A percentile compares a stretch with the other conserved stretches of the same genome.
phyloP scores from a whole-genome alignment of 2,888 invertebrate species.

The Xestia sexstrigata region DNA sequence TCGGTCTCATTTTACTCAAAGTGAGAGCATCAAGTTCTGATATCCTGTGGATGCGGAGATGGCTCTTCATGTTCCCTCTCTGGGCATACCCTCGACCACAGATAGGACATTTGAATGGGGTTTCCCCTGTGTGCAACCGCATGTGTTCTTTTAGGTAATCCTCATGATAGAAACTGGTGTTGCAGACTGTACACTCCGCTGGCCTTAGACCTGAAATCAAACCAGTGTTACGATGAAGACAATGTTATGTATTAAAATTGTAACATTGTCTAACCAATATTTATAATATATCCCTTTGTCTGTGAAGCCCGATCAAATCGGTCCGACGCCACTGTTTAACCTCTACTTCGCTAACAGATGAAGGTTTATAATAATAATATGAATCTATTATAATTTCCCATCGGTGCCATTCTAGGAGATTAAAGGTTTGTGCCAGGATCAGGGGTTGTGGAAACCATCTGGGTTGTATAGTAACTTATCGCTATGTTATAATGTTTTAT shows the following conservation, averaged over 20 bases:
- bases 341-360: no score
- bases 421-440: no score
- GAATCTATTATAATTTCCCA: no score
- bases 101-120: constrained; percentile 88
- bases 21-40: constrained; percentile 82
- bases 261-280: not conserved
- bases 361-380: no score
- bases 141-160: constrained; percentile 87
- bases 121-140: constrained; percentile 88
- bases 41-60: constrained; percentile 83
- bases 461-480: no score
- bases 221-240: not conserved
- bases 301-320: no score
- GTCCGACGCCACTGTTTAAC: no score
- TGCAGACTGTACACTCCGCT: constrained; percentile 83
- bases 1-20: constrained; percentile 83
- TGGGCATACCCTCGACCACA: constrained; percentile 87
- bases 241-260: not conserved
- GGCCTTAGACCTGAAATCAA: constrained; percentile 85
- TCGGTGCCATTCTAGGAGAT: no score
- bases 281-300: no score
- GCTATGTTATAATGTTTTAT: no score
- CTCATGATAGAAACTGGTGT: constrained; percentile 83
- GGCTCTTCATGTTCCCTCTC: constrained; percentile 88
- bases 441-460: no score